Conservation (phyloP, 1,140 invertebrate genomes). For the Manduca sexta region DNA sequence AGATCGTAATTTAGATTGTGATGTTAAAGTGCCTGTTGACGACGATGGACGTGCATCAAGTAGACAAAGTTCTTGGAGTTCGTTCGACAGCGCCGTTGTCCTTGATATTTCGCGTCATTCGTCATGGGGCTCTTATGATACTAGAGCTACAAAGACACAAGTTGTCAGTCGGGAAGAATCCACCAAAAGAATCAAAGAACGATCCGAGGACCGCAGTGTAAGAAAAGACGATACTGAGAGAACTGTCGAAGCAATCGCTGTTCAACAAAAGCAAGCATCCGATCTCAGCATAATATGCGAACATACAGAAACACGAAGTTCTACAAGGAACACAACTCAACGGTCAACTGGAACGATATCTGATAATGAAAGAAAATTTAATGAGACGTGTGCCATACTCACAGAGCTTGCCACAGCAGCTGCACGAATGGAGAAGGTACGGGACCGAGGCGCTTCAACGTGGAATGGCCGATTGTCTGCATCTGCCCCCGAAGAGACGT, state of each 20-base stretch:
- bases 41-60: constrained; percentile 69
- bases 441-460: constrained; percentile 42
- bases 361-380: constrained; percentile 54
- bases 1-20: constrained; percentile 82
- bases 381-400: constrained; percentile 69
- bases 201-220: constrained; percentile 25
- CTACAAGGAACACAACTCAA: constrained; percentile 9
- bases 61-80: constrained; percentile 86
- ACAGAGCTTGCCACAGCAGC: constrained; percentile 49
- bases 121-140: constrained; percentile 86
- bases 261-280: constrained; percentile 27
- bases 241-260: constrained; percentile 19
- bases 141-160: constrained; percentile 64
- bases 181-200: constrained; percentile 38
- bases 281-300: constrained; percentile 63
- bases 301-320: constrained; percentile 33
- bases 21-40: constrained; percentile 76
- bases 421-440: constrained; percentile 38
- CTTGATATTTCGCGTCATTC: constrained; percentile 84
- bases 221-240: constrained; percentile 11
- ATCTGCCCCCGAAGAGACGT: constrained; percentile 77
- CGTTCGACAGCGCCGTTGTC: constrained; percentile 84
- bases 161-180: constrained; percentile 25
- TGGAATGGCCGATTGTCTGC: constrained; percentile 73
- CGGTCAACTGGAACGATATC: constrained; percentile 26